A percentile compares a stretch with the other conserved stretches of the same genome.
Conservation (phyloP, 2,797 vertebrate genomes). For the Channa striata region DNA sequence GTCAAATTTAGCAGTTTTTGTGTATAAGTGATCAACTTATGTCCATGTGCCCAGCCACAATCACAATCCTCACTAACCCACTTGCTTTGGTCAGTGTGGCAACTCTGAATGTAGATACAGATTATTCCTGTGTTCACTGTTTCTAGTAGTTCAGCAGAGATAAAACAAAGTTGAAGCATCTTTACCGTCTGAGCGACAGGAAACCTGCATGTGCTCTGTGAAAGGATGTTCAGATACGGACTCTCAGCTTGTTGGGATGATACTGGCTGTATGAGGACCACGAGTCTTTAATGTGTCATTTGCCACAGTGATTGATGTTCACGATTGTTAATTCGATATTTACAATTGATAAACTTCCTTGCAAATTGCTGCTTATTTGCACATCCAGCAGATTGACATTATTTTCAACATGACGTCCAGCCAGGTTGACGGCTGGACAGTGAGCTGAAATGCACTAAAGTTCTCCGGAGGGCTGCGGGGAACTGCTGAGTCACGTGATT, state of each 20-base stretch:
- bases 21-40: neutral
- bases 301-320: neutral
- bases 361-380: neutral
- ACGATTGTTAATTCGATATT: neutral
- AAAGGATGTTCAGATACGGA: constrained; percentile 9
- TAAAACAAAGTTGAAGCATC: no score
- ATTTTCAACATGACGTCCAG: no score
- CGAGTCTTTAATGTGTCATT: neutral
- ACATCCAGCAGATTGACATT: no score
- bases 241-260: neutral
- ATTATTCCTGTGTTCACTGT: neutral
- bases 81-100: constrained; percentile 8
- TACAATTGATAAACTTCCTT: neutral
- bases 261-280: neutral
- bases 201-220: neutral
- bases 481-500: neutral
- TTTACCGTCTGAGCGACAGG: no score
- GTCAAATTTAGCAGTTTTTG: no score
- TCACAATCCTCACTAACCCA: neutral
- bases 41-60: constrained; percentile 1
- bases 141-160: no score
- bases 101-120: neutral
- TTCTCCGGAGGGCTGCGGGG: no score
- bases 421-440: neutral
- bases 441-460: neutral